phyloP scores from a whole-genome alignment of 2,113 vertebrate genomes.

The Malurus melanocephalus region DNA sequence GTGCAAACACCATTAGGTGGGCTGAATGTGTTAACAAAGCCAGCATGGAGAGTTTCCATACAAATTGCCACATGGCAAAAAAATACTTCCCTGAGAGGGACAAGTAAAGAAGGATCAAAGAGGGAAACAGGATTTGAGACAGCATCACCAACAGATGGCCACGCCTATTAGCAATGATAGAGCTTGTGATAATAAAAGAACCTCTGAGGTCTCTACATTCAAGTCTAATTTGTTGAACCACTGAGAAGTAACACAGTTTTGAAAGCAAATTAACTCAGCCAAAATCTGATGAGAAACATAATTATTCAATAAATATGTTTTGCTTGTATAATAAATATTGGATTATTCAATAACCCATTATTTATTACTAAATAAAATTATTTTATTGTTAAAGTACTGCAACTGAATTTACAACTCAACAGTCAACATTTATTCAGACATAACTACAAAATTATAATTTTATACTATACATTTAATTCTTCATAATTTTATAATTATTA shows the following conservation, averaged over 20 bases:
- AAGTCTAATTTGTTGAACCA: neutral
- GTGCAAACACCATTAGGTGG: neutral
- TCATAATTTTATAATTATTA: neutral
- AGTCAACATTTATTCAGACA: slow-evolving; percentile 51
- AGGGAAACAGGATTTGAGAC: neutral
- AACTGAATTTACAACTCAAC: slow-evolving; percentile 54
- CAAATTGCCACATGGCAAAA: neutral
- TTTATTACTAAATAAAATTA: neutral
- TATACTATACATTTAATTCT: neutral
- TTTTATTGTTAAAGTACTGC: neutral
- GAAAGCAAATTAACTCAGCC: neutral
- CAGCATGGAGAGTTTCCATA: neutral
- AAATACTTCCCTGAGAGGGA: neutral
- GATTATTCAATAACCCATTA: neutral
- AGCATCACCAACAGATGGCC: neutral
- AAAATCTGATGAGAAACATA: neutral
- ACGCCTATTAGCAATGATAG: neutral
- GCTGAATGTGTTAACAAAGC: neutral
- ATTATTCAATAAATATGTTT: neutral
- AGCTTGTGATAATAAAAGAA: slow-evolving; percentile 41
- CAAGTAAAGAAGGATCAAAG: neutral
- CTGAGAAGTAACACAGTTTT: neutral
- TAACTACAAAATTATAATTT: neutral
- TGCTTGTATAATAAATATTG: neutral
- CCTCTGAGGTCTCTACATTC: slow-evolving; percentile 37